Evolutionary conservation across 1,140 invertebrate genomes (phyloP), one percentile per base, ranked within the genome.

Genomic region (Limonius californicus): DNA sequence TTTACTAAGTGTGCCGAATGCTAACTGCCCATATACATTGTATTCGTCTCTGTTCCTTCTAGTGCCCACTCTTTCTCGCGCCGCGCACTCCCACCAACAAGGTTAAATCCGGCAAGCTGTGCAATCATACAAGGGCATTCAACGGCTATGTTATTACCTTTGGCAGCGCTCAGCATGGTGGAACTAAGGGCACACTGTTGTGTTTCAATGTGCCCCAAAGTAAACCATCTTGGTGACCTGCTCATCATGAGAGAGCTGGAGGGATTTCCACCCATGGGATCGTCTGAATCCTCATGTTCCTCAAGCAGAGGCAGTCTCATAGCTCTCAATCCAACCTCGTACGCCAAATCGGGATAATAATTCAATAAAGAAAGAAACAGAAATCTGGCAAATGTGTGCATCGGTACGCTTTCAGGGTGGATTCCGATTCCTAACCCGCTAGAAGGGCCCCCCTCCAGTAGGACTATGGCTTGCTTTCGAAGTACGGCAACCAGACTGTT

Each of bases 371-470:
- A 85, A 35, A 86, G 83, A 78, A 92, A 94, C 54, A 92, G 78
- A 73, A 87, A 93, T 59, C 88, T 79, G 12, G 90, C 90, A 77
- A 91, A 91, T 23, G 89, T 91, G 73, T 92, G 90, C 82, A 92
- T 90, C 12, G 90, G 91, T 53, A 90, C 83, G 1, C 83, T 83
- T 68, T 92, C 88, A 0, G 89, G 84, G 74, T 91, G 89, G 60
- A 92, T 87, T 15, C 85, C 85, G 47, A 86, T 82, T 20, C 89
- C 90, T 30, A 88, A 78, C 8, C 89, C 90, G 70, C 88, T 89
- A 4, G 85, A 84, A 0, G 89, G 87, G 0, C 90, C 90, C 15
- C 88, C 88, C 75, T 85, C 83, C 23, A 90, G 74, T 35, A 89
- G 73, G 14, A 87, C 82, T 42, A 81, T 79, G 1, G 88, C 82